These are phyloP conservation scores for Enteromius viviparus DNA, from an alignment of 2,797 vertebrate species.

Conservation along the genomic window DNA sequence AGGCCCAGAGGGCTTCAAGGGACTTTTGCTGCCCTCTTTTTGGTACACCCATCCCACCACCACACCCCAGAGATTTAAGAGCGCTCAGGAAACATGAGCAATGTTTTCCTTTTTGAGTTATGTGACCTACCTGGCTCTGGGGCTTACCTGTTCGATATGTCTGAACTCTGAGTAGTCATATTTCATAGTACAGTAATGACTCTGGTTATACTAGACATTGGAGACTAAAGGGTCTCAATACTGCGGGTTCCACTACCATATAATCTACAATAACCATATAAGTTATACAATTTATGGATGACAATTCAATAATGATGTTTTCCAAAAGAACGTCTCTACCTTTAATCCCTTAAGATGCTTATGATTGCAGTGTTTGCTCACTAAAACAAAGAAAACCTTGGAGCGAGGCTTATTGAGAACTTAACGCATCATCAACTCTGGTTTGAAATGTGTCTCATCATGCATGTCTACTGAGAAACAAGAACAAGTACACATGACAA, in stretches of 20 bases:
- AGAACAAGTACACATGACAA: constrained; percentile 49
- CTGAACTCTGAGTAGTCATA: constrained; percentile 18
- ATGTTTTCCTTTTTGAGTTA: constrained; percentile 63
- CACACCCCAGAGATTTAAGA: constrained; percentile 58
- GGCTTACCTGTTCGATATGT: constrained; percentile 60
- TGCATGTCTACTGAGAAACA: constrained; percentile 49
- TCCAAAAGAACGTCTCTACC: constrained; percentile 18
- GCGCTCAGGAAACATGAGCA: constrained; percentile 64
- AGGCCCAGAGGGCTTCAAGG: constrained; percentile 58
- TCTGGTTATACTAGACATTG: constrained; percentile 13
- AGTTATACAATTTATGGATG: constrained; percentile 10
- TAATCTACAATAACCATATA: too few relatives aligned
- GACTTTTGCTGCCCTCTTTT: constrained; percentile 60
- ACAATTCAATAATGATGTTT: constrained; percentile 32
- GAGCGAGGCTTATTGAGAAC: constrained; percentile 41
- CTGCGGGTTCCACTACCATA: background rate
- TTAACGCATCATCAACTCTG: constrained; percentile 41
- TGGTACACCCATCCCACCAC: constrained; percentile 27
- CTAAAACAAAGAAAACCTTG: constrained; percentile 36
- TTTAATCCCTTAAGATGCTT: constrained; percentile 41
- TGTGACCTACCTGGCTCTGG: constrained; percentile 55
- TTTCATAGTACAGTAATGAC: constrained; percentile 36
- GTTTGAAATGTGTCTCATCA: constrained; percentile 53
- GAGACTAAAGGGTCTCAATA: background rate
- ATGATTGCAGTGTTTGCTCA: constrained; percentile 43